Conservation (phyloP, 2,888 invertebrate genomes). For the Kuschelorhynchus macadamiae region DNA sequence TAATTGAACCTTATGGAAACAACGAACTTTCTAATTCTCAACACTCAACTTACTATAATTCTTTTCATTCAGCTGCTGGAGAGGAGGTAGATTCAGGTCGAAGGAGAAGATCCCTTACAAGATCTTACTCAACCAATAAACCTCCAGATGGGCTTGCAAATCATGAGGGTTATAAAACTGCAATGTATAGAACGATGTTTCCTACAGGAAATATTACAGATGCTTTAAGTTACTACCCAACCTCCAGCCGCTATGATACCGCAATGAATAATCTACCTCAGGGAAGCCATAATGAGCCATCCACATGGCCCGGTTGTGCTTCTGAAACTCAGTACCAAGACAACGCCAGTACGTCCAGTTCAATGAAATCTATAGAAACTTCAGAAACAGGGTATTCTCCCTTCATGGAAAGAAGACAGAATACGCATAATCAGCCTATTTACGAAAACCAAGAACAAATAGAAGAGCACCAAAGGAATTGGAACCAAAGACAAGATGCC, state of each 20-base stretch:
- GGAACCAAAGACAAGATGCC: slow-evolving; percentile 65
- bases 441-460: slow-evolving; percentile 63
- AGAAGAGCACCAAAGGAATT: slow-evolving; percentile 62
- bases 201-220: slow-evolving; percentile 83
- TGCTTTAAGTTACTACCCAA: slow-evolving; percentile 86
- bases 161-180: slow-evolving; percentile 76
- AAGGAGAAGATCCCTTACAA: slow-evolving; percentile 69
- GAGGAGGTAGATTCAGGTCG: slow-evolving; percentile 8
- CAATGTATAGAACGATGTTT: slow-evolving; percentile 78
- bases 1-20: slow-evolving; percentile 75
- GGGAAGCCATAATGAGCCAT: slow-evolving; percentile 73
- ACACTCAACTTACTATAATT: slow-evolving; percentile 71
- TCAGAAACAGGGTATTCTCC: slow-evolving; percentile 70
- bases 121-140: slow-evolving; percentile 73
- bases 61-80: slow-evolving; percentile 52
- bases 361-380: slow-evolving; percentile 74
- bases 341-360: slow-evolving; percentile 74
- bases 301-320: slow-evolving; percentile 71
- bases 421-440: slow-evolving; percentile 57
- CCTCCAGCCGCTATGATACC: slow-evolving; percentile 75
- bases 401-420: slow-evolving; percentile 62
- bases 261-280: slow-evolving; percentile 71
- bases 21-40: slow-evolving; percentile 67
- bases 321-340: slow-evolving; percentile 69
- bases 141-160: slow-evolving; percentile 73